These are phyloP conservation scores for Macropis europaea DNA, from an alignment of 2,888 invertebrate genomes.

Conservation along the genomic window DNA sequence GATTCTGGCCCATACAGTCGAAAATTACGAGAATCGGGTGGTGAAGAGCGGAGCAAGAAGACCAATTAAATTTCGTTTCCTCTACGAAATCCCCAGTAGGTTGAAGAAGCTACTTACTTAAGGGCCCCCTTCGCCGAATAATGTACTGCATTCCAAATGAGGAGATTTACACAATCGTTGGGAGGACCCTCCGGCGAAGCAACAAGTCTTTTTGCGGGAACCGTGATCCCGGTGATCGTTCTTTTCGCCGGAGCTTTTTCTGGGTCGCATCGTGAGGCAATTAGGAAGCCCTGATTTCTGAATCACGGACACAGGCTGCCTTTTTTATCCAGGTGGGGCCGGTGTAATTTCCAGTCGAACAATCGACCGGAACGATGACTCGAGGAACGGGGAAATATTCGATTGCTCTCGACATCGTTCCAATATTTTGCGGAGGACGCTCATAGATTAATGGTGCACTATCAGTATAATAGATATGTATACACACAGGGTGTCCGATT, in stretches of 20 bases:
- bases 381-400: too few relatives aligned
- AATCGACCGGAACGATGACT: neutral
- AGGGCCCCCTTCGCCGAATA: conserved; percentile 55
- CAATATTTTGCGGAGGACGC: too few relatives aligned
- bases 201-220: conserved; percentile 52
- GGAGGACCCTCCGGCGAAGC: conserved; percentile 44
- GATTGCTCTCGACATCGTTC: too few relatives aligned
- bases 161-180: conserved; percentile 65
- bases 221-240: conserved; percentile 33
- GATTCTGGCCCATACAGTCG: too few relatives aligned
- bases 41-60: conserved; percentile 32
- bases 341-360: neutral
- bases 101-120: conserved; percentile 55
- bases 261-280: conserved; percentile 9
- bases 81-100: conserved; percentile 43
- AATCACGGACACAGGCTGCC: neutral
- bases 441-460: too few relatives aligned
- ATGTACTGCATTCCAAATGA: conserved; percentile 68
- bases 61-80: conserved; percentile 60
- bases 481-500: too few relatives aligned
- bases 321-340: neutral
- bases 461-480: too few relatives aligned
- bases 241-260: conserved; percentile 23
- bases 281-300: conserved; percentile 31
- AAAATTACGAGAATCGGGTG: conserved; percentile 19